These are phyloP conservation scores for Bellardia pandia DNA, from an alignment of 2,888 invertebrate genomes.

Conservation along the genomic window DNA sequence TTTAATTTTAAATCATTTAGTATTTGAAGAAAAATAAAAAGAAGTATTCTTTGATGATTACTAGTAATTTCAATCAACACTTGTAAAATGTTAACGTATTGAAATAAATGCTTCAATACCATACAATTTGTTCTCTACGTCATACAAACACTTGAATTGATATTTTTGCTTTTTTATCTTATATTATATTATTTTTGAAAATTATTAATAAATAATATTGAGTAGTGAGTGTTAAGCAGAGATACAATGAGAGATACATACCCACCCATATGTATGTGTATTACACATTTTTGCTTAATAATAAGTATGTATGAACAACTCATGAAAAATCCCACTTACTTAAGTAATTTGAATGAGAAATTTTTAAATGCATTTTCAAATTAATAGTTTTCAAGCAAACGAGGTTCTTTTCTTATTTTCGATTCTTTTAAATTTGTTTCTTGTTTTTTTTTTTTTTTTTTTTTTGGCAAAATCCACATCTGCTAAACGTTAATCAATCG, in stretches of 20 bases:
- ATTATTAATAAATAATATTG: constrained; percentile 27
- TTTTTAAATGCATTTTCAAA: constrained; percentile 20
- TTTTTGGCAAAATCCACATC: constrained; percentile 29
- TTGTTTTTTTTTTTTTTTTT: too few species aligned
- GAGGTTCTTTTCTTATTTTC: constrained; percentile 22
- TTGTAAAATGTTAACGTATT: constrained; percentile 54
- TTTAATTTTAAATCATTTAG: constrained; percentile 6
- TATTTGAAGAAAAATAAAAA: constrained; percentile 11
- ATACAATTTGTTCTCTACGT: constrained; percentile 38
- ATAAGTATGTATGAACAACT: constrained; percentile 16
- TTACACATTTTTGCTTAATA: constrained; percentile 16
- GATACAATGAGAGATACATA: not conserved
- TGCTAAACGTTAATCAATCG: constrained; percentile 50
- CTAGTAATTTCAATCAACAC: constrained; percentile 65
- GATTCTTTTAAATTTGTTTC: not conserved
- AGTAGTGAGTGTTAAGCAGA: constrained; percentile 19
- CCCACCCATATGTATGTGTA: not conserved
- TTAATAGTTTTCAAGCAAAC: constrained; percentile 10
- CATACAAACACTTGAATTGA: constrained; percentile 25
- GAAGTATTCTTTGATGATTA: constrained; percentile 63
- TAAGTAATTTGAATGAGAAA: constrained; percentile 38
- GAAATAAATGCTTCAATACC: constrained; percentile 46
- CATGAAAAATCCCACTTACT: constrained; percentile 17
- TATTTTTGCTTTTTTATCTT: constrained; percentile 1
- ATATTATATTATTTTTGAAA: not conserved